Evolutionary conservation across 2,888 invertebrate genomes (phyloP), one percentile per base, ranked within the genome.

Genomic region (Cepaea hortensis): DNA sequence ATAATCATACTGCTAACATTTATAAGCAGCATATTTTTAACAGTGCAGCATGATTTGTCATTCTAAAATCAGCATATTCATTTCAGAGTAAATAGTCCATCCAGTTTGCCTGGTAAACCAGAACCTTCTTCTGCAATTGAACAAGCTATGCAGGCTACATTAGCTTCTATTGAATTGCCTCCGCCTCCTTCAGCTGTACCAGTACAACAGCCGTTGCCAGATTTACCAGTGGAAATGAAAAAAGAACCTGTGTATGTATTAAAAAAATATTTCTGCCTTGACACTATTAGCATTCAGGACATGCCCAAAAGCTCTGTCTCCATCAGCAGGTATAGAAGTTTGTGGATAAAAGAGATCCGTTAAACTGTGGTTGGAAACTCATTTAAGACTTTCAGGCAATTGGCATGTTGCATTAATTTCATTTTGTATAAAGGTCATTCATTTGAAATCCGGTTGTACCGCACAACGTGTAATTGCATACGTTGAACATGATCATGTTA

Each of bases 91-190:
- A 85, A 88, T 90, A 85, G 89, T 89, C 83, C 89, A 81, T 48
- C 90, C 89, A 81, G 85, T 35, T 4, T 35, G 15, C 62, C 79
- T 79, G 15, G 79, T 86, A 87, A 89, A 20, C 88, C 90, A n/a
- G 92, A 91, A 87, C 93, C 93, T 50, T 93, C 93, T 6, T 93
- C 95, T 7, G 94, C 94, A 50, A 93, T 98, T 85, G 98, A 98
- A 94, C 97, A 98, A 92, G 97, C 98, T 0, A 98, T 98, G 98
- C 98, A 98, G 7, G 98, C 98, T 46, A 98, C 98, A 0, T 95
- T 98, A 55, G 98, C 98, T 0, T 96, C 98, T 15, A 98, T 98
- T 91, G 97, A 97, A 77, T 90, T 94, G 61, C 94, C 94, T 46
- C 93, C 94, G 2, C 90, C 91, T 5, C 90, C 91, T 0, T 85